Evolutionary conservation across 1,140 invertebrate species (phyloP).

Genomic region (Amphibalanus amphitrite): DNA sequence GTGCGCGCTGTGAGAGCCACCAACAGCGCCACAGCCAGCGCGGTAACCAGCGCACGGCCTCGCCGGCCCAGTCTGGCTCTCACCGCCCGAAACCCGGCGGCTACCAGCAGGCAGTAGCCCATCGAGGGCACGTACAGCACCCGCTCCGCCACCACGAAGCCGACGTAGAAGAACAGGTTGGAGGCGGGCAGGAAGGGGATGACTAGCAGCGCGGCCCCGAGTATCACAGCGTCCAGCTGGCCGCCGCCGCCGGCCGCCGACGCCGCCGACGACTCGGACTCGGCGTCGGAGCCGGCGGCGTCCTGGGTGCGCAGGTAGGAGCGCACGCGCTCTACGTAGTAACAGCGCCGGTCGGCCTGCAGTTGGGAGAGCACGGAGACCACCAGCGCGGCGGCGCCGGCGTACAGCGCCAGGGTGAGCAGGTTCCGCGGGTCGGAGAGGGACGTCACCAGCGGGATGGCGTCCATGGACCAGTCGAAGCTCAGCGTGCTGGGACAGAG

Average conservation of each 20-base stretch:
- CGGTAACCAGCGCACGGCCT: too few relatives aligned
- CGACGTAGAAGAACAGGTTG: conserved; percentile 20
- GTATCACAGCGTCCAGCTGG: conserved; percentile 13
- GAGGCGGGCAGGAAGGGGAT: conserved; percentile 18
- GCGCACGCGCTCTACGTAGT: conserved; percentile 45
- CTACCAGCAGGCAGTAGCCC: conserved; percentile 77
- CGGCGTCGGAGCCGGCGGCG: not conserved
- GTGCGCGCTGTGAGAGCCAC: too few relatives aligned
- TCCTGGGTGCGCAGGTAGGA: conserved; percentile 55
- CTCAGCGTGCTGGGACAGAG: conserved; percentile 63
- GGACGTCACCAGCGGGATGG: conserved; percentile 57
- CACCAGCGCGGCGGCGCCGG: conserved; percentile 26
- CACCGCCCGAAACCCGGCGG: too few relatives aligned
- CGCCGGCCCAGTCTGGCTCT: too few relatives aligned
- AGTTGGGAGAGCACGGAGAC: not conserved
- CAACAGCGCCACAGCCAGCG: too few relatives aligned
- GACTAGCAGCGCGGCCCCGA: conserved; percentile 24
- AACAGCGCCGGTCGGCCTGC: conserved; percentile 2
- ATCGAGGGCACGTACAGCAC: conserved; percentile 41
- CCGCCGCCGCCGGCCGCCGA: conserved; percentile 70
- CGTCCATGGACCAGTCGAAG: conserved; percentile 93
- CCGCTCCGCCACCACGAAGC: conserved; percentile 20
- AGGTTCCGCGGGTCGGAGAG: conserved; percentile 56
- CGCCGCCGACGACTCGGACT: conserved; percentile 79
- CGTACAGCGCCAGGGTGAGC: conserved; percentile 50